Conservation (phyloP, 2,888 invertebrate species). For the Luperina nickerlii region DNA sequence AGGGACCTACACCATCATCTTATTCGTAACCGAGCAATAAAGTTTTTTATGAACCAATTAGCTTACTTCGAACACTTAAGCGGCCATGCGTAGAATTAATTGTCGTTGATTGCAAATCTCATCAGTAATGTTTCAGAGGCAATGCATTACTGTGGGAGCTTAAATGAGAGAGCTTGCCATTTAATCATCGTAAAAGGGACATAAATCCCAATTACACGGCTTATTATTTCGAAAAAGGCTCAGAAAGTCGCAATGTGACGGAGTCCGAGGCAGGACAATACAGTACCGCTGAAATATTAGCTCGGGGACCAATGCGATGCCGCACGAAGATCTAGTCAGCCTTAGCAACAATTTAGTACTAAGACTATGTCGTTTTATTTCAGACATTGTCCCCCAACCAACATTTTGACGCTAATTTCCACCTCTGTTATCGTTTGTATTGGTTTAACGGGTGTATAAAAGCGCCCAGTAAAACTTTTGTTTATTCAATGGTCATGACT, state of each 20-base stretch:
- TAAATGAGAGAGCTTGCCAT: constrained; percentile 79
- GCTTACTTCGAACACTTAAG: constrained; percentile 41
- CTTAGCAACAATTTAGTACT: constrained; percentile 62
- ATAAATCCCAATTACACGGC: constrained; percentile 88
- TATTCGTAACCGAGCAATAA: constrained; percentile 30
- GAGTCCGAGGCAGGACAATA: constrained; percentile 82
- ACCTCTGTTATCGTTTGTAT: too few relatives aligned
- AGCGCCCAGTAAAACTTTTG: too few relatives aligned
- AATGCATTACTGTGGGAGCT: constrained; percentile 75
- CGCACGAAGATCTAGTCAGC: constrained; percentile 63
- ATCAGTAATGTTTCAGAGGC: constrained; percentile 75
- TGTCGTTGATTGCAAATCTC: constrained; percentile 70
- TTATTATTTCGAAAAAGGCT: constrained; percentile 86
- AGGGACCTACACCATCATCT: constrained; percentile 33
- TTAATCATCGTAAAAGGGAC: constrained; percentile 85
- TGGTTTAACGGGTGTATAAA: too few relatives aligned
- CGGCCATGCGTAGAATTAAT: constrained; percentile 60
- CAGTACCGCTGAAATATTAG: constrained; percentile 76
- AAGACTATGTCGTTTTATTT: constrained; percentile 56
- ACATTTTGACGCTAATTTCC: too few relatives aligned
- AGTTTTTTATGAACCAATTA: constrained; percentile 53
- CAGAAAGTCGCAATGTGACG: constrained; percentile 76
- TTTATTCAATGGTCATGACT: too few relatives aligned
- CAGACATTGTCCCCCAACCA: constrained; percentile 55
- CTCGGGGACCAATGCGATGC: constrained; percentile 61